These are phyloP conservation scores for Eumacrocentrus americanus DNA, from an alignment of 2,888 invertebrate genomes.

Conservation along the genomic window DNA sequence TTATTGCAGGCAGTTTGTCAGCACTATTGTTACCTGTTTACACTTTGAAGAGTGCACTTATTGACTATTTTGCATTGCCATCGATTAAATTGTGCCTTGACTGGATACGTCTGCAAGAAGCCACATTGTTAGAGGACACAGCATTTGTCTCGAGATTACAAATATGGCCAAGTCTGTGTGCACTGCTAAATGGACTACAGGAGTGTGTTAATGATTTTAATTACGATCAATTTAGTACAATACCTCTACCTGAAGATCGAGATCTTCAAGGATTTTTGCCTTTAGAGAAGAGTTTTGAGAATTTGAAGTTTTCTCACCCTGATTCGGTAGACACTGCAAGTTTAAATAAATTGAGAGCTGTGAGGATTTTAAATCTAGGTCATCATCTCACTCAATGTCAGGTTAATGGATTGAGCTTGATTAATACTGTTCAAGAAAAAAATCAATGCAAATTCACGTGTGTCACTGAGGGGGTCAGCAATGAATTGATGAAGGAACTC, in stretches of 20 bases:
- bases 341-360: slow-evolving; percentile 63
- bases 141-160: slow-evolving; percentile 69
- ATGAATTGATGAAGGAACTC: slow-evolving; percentile 65
- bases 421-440: slow-evolving; percentile 36
- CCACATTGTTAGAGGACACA: slow-evolving; percentile 63
- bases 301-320: slow-evolving; percentile 64
- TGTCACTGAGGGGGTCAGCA: slow-evolving; percentile 61
- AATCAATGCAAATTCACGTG: slow-evolving; percentile 55
- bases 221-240: slow-evolving; percentile 65
- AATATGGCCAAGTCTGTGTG: slow-evolving; percentile 81
- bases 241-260: slow-evolving; percentile 79
- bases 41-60: slow-evolving; percentile 70
- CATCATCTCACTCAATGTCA: slow-evolving; percentile 62
- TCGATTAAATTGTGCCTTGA: slow-evolving; percentile 77
- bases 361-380: slow-evolving; percentile 64
- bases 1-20: slow-evolving; percentile 72
- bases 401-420: slow-evolving; percentile 59
- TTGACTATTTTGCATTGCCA: slow-evolving; percentile 73
- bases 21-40: slow-evolving; percentile 75
- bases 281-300: slow-evolving; percentile 67
- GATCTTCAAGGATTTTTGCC: slow-evolving; percentile 82
- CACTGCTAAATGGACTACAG: slow-evolving; percentile 73
- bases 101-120: slow-evolving; percentile 69
- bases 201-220: slow-evolving; percentile 63
- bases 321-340: slow-evolving; percentile 58